These are phyloP conservation scores for Alexandromys fortis DNA, from an alignment of 2,113 vertebrate genomes.

Conservation along the genomic window DNA sequence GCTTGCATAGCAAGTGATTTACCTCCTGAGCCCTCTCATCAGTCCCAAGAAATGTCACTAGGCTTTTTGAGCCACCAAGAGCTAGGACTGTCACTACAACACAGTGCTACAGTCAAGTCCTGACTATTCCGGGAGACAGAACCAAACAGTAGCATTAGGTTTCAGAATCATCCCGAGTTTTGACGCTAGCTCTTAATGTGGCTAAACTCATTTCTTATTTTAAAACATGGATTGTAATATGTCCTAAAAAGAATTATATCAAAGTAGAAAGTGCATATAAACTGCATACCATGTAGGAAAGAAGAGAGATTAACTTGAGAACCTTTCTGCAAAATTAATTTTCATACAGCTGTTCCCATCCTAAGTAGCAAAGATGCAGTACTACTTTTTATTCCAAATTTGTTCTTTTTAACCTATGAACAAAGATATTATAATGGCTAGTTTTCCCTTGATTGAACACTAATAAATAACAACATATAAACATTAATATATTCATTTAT, in stretches of 20 bases:
- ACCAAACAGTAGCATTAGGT: neutral
- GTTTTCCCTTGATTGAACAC: neutral
- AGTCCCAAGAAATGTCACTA: neutral
- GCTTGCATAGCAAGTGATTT: too few relatives aligned
- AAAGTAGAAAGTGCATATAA: slow-evolving; percentile 4
- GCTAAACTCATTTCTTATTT: slow-evolving; percentile 38
- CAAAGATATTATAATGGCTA: neutral
- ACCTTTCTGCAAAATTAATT: neutral
- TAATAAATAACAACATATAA: slow-evolving; percentile 24
- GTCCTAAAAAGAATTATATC: slow-evolving; percentile 14
- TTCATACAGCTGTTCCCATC: neutral
- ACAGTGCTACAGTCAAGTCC: neutral
- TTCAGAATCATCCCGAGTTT: slow-evolving; percentile 40
- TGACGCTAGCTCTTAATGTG: neutral
- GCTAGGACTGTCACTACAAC: neutral
- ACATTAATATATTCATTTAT: neutral
- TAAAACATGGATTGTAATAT: neutral
- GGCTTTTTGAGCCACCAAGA: neutral
- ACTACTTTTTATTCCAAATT: slow-evolving; percentile 41
- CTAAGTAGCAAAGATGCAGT: neutral
- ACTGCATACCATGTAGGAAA: neutral
- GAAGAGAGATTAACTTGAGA: slow-evolving; percentile 20
- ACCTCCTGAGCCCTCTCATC: neutral
- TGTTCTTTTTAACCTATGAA: neutral
- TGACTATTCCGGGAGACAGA: neutral